These are phyloP conservation scores for Drosophila nigrodunni DNA, from an alignment of 1,140 invertebrate species.

Conservation along the genomic window DNA sequence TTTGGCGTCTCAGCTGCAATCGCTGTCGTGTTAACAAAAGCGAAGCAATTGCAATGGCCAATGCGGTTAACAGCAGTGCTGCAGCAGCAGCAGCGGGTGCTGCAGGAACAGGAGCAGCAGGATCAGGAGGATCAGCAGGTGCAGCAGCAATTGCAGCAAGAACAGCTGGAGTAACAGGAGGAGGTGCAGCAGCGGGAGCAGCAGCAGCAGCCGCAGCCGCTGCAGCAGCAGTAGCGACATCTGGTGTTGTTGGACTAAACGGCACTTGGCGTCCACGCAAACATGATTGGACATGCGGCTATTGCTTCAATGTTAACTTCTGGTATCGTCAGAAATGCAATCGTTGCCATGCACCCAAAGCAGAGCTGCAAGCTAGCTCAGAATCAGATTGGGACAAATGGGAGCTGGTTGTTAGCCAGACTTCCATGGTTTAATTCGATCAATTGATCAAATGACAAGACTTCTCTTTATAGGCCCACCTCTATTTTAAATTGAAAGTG, in stretches of 20 bases:
- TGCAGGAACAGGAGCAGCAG: too few species aligned
- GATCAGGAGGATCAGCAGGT: too few species aligned
- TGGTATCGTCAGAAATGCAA: conserved; percentile 70
- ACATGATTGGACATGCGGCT: conserved; percentile 55
- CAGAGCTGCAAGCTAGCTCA: conserved; percentile 21
- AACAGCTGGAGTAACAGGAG: too few species aligned
- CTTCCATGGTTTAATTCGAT: conserved; percentile 22
- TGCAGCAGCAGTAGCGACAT: background rate
- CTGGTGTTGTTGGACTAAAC: background rate
- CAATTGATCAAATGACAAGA: conserved; percentile 13
- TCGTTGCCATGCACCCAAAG: conserved; percentile 49
- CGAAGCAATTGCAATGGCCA: background rate
- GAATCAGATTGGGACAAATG: conserved; percentile 52
- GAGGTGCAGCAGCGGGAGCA: too few species aligned
- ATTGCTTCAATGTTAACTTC: conserved; percentile 64
- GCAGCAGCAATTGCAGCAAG: background rate
- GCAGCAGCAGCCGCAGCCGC: background rate
- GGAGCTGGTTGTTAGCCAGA: conserved; percentile 49
- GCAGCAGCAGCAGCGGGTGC: background rate
- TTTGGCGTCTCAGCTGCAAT: conserved; percentile 66
- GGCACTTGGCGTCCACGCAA: conserved; percentile 26
- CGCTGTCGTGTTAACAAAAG: conserved; percentile 50
- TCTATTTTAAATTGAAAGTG: conserved; percentile 29
- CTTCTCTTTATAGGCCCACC: conserved; percentile 14
- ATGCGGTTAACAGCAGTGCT: background rate